phyloP scores from a whole-genome alignment of 2,797 vertebrate genomes.

The Vipera ursinii region DNA sequence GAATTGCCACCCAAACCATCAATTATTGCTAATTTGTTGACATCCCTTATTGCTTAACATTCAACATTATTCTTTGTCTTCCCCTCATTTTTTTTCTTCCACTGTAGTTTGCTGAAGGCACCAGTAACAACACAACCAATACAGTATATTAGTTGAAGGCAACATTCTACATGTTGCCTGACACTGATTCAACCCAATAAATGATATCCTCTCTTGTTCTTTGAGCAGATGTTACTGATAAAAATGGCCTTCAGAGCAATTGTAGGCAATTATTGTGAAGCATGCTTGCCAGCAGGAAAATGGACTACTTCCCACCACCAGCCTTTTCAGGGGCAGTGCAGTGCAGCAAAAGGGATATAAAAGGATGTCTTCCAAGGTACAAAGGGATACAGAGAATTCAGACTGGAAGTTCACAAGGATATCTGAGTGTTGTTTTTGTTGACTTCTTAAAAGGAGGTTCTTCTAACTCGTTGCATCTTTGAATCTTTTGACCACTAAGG shows the following conservation, averaged over 20 bases:
- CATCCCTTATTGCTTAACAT: background rate
- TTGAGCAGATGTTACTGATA: conserved; percentile 12
- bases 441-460: background rate
- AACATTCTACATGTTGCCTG: background rate
- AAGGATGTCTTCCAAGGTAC: background rate
- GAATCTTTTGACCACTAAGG: background rate
- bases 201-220: background rate
- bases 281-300: background rate
- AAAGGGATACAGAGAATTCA: background rate
- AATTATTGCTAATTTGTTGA: background rate
- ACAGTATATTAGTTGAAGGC: background rate
- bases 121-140: background rate
- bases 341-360: background rate
- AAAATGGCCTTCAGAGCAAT: background rate
- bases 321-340: background rate
- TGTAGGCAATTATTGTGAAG: background rate
- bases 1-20: background rate
- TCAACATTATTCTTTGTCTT: background rate
- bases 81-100: background rate
- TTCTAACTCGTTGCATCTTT: background rate
- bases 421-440: background rate
- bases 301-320: fast-evolving
- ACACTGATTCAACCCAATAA: conserved; percentile 8
- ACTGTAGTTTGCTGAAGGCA: background rate
- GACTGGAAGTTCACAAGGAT: background rate